Base-by-base conservation (phyloP, 1,140 invertebrate species). In the Hydropsyche tenuis region DNA sequence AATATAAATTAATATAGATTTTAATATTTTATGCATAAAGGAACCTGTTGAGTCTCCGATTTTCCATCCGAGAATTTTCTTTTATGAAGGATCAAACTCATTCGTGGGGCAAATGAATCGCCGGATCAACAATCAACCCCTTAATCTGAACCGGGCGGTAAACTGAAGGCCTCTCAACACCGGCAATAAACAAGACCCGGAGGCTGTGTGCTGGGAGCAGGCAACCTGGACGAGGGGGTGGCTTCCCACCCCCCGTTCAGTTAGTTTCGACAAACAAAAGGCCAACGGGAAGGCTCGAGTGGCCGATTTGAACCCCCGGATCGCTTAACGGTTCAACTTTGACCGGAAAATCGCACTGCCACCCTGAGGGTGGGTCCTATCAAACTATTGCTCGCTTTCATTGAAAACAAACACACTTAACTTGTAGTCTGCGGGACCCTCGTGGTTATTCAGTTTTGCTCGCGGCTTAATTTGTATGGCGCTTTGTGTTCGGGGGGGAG, bases 311-410 rank as follows among this genome's bases (percentile, higher is more conserved):
- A 60, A 60, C 56, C 9, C n/a, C 22, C 22, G 23, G 3, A 60
- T 60, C 20, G 56, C 23, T 60, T 27, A 60, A 60, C 22, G 23
- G 56, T 60, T 60, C 56, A 60, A 60, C 56, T 60, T 60, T 60
- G 23, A 60, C 56, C 56, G 22, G 20, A 27, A 60, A 60, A 60
- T 60, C 23, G 22, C 56, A 60, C n/a, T 20, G 16, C 48, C 48
- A 14, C 48, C 48, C 18, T 16, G 16, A 7, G n/a, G 48, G 9
- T 9, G 3, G 3, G 16, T 16, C 48, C 16, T 53, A 37, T 37
- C 30, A 9, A 37, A 37, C 30, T n/a, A n/a, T n/a, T 37, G 30
- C 30, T 37, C 30, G 30, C n/a, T n/a, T n/a, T n/a, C n/a, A n/a
- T 48, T 14, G 12, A 48, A 48, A 48, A 48, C 46, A 48, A 48